These are phyloP conservation scores for Phorcus lineatus DNA, from an alignment of 2,888 invertebrate genomes.

Conservation along the genomic window DNA sequence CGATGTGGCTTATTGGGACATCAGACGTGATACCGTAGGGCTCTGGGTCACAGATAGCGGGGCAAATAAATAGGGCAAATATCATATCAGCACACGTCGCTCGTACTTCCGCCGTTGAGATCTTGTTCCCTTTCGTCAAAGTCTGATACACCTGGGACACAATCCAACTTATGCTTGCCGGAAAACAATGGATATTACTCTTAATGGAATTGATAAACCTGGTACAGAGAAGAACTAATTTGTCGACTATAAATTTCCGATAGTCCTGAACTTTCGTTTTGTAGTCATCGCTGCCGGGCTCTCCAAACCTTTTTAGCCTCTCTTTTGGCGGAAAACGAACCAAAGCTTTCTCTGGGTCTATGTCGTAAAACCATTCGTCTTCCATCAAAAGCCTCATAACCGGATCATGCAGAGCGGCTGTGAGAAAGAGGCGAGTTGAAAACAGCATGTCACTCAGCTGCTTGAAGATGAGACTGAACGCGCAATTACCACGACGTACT, in stretches of 20 bases:
- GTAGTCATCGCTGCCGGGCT: conserved; percentile 85
- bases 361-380: conserved; percentile 92
- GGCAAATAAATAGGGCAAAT: conserved; percentile 94
- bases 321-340: conserved; percentile 82
- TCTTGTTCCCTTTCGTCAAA: conserved; percentile 80
- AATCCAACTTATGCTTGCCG: conserved; percentile 90
- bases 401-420: conserved; percentile 92
- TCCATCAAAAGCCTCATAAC: conserved; percentile 92
- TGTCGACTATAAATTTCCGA: conserved; percentile 84
- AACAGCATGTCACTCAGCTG: conserved; percentile 92
- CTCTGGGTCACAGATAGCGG: conserved; percentile 96
- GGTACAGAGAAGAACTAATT: conserved; percentile 86
- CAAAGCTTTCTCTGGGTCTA: conserved; percentile 87
- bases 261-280: conserved; percentile 85
- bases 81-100: conserved; percentile 93
- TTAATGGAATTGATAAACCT: conserved; percentile 88
- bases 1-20: conserved; percentile 91
- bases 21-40: conserved; percentile 92
- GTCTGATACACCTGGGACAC: conserved; percentile 84
- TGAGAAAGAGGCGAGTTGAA: conserved; percentile 93
- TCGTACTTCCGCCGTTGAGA: conserved; percentile 77
- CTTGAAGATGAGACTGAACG: conserved; percentile 91
- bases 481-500: conserved; percentile 86
- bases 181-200: conserved; percentile 92
- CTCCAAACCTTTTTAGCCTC: conserved; percentile 84